phyloP scores from a whole-genome alignment of 2,888 invertebrate genomes.

The Galerucella nymphaeae region DNA sequence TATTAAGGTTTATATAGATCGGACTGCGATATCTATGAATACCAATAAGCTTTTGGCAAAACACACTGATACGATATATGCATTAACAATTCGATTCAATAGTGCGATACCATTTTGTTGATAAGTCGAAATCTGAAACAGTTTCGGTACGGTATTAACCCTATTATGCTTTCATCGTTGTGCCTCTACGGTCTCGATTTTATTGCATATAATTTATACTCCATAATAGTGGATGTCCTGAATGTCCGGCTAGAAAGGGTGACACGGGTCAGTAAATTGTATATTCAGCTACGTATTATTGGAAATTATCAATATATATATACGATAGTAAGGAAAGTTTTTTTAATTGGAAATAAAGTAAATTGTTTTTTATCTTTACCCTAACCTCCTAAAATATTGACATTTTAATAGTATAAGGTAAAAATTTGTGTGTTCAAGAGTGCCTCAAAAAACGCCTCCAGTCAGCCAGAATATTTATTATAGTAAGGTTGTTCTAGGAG shows the following conservation, averaged over 20 bases:
- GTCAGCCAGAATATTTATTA: too few species aligned
- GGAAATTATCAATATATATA: background rate
- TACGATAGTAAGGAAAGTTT: too few species aligned
- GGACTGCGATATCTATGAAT: background rate
- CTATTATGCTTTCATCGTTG: background rate
- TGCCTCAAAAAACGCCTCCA: too few species aligned
- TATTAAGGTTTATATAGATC: background rate
- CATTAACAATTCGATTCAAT: constrained; percentile 7
- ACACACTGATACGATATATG: background rate
- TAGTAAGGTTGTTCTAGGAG: too few species aligned
- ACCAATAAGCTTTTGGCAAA: constrained; percentile 5
- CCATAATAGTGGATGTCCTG: background rate
- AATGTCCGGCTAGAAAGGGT: background rate
- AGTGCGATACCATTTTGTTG: background rate
- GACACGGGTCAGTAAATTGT: background rate
- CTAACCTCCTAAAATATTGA: too few species aligned
- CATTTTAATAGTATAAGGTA: too few species aligned
- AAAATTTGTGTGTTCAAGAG: too few species aligned
- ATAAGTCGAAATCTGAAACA: background rate
- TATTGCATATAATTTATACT: background rate
- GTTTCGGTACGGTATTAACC: background rate
- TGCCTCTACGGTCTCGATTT: background rate
- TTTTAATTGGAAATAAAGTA: too few species aligned
- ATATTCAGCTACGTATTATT: background rate
- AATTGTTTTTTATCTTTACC: too few species aligned